Evolutionary conservation across 2,113 vertebrate genomes (phyloP), one percentile per base, ranked within the genome.

Genomic region (Lepus timidus): DNA sequence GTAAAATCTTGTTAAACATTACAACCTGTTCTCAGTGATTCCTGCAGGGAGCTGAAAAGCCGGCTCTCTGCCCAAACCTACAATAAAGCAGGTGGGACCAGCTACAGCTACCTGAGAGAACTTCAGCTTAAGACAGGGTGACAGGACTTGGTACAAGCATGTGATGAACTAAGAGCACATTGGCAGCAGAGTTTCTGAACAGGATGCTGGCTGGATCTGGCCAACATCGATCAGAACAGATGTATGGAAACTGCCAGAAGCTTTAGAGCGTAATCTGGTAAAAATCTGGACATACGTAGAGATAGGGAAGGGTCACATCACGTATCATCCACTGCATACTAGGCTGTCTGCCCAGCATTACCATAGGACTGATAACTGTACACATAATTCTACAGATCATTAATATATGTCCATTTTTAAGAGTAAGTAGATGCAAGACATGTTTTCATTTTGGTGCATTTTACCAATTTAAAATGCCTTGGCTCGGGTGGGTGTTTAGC

Each of bases 1-100:
- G 88, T 79, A 90, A 95, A 88, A 82, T 79, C 88, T 92, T 95
- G 74, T 85, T 93, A 95, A 97, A 90, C 27, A 39, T 96, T 82
- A 74, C 44, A 95, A 75, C 19, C 73, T 90, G 27, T 85, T 96
- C 78, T 83, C 81, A 78, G 85, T 14, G 29, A 88, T 92, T 95
- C 22, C 68, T 92, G 23, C 12, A 33, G 39, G 68, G 51, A 95
- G 33, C 55, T 39, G 2, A 95, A 96, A 90, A 92, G 23, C 9
- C 9, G 19, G 51, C 58, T 93, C 31, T 85, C n/a, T 90, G 62
- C 39, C 29, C 85, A 92, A 65, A 51, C 55, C 39, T 70, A 73
- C 80, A 83, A 49, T 73, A 39, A 93, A 88, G 44, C 3, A 55
- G 13, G 80, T 78, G 51, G 20, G 29, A 85, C 17, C n/a, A 86